Evolutionary conservation across 2,888 invertebrate genomes (phyloP).

Genomic region (Apotomis capreana): DNA sequence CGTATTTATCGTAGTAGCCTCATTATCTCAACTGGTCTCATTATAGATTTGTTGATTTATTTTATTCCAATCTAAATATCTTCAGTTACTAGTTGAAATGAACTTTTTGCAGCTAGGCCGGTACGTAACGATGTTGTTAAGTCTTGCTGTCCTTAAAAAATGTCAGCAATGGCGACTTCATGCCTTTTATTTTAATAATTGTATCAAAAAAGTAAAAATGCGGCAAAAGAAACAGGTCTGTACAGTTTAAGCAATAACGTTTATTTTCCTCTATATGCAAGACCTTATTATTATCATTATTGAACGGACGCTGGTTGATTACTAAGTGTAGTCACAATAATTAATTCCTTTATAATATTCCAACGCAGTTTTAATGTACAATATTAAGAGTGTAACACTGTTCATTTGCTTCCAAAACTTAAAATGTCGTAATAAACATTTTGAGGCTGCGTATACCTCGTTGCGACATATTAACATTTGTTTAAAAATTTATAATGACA

Average conservation of each 20-base stretch:
- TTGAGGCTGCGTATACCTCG: conserved; percentile 12
- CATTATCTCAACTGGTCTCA: conserved; percentile 9
- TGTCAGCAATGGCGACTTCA: conserved; percentile 31
- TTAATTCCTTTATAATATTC: conserved; percentile 30
- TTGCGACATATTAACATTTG: conserved; percentile 23
- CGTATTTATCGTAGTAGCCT: background rate
- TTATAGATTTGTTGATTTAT: conserved; percentile 20
- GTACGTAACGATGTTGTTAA: conserved; percentile 10
- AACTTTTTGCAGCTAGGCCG: conserved; percentile 6
- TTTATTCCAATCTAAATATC: conserved; percentile 19
- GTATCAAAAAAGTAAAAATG: conserved; percentile 40
- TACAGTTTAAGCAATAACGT: conserved; percentile 32
- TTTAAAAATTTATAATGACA: conserved; percentile 43
- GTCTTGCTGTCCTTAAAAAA: conserved; percentile 24
- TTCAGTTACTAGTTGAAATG: background rate
- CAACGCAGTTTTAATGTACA: conserved; percentile 19
- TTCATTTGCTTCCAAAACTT: conserved; percentile 1
- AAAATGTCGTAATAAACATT: conserved; percentile 23
- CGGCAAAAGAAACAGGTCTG: conserved; percentile 34
- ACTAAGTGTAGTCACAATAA: conserved; percentile 37
- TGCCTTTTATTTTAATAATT: conserved; percentile 41
- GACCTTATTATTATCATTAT: conserved; percentile 36
- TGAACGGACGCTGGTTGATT: conserved; percentile 33
- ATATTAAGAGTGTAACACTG: conserved; percentile 16
- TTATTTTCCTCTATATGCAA: conserved; percentile 20